Evolutionary conservation across 2,888 invertebrate species (phyloP).

Genomic region (Sinohyriopsis cumingii): DNA sequence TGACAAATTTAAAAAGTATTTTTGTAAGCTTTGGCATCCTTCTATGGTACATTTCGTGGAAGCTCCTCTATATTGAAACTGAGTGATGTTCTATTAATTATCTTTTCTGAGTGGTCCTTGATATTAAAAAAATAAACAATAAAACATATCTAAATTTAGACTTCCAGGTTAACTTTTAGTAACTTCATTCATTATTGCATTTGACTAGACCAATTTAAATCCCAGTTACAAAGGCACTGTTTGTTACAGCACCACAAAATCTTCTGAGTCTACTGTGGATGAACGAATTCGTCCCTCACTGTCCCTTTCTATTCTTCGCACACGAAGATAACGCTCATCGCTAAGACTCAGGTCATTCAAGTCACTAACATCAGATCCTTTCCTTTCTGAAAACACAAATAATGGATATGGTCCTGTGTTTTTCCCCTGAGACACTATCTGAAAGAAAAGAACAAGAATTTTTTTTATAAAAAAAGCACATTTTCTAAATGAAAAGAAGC

Average conservation of each 20-base stretch:
- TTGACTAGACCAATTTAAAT: no score
- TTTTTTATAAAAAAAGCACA: not conserved
- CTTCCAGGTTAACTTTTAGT: no score
- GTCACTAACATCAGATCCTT: slow-evolving; percentile 31
- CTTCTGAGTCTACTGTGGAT: slow-evolving; percentile 57
- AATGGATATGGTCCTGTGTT: slow-evolving; percentile 82
- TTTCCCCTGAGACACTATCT: slow-evolving; percentile 76
- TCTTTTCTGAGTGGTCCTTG: no score
- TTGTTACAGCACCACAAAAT: slow-evolving; percentile 60
- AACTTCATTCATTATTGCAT: no score
- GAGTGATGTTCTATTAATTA: no score
- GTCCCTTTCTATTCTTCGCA: slow-evolving; percentile 46
- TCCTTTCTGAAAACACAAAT: slow-evolving; percentile 85
- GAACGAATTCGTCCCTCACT: slow-evolving; percentile 47
- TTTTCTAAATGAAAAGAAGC: no score
- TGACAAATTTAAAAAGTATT: no score
- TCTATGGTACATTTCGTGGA: no score
- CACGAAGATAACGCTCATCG: slow-evolving; percentile 48
- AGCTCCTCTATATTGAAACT: no score
- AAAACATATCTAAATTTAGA: no score
- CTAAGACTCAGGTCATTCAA: slow-evolving; percentile 32
- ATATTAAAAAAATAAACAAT: no score
- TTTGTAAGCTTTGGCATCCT: no score
- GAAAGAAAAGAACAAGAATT: slow-evolving; percentile 20
- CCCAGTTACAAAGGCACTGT: not conserved